Percentiles rank a stretch among this genome's conserved stretches.
phyloP scores from a whole-genome alignment of 64 coral and sea anemone species.

The Porites lutea region DNA sequence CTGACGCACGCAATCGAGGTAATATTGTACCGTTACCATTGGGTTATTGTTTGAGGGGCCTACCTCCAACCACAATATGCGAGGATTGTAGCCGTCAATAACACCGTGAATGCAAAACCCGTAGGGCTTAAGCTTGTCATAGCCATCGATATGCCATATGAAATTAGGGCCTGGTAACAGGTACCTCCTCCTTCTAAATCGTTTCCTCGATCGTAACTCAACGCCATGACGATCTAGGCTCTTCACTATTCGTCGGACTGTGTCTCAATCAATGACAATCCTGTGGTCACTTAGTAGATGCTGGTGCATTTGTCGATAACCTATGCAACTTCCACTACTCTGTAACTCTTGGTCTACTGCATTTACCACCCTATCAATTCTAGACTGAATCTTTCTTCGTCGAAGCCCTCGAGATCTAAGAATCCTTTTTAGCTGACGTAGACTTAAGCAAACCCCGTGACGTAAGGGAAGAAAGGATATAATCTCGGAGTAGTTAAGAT shows the following conservation, averaged over 20 bases:
- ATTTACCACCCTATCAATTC: conserved; percentile 10
- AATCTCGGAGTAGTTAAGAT: conserved; percentile 17
- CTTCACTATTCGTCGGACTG: conserved; percentile 10
- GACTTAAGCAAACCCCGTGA: conserved; percentile 48
- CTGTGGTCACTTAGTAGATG: conserved; percentile 14
- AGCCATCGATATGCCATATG: conserved; percentile 28
- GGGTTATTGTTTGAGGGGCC: conserved; percentile 25
- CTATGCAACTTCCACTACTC: conserved; percentile 30
- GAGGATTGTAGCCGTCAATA: not conserved
- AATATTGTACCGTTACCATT: conserved; percentile 45
- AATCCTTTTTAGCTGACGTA: conserved; percentile 58
- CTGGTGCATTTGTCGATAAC: conserved; percentile 23
- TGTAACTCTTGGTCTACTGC: conserved; percentile 23
- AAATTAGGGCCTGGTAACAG: conserved; percentile 9
- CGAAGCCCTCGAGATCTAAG: conserved; percentile 26
- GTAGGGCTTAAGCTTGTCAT: too few species aligned
- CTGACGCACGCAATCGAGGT: conserved; percentile 30
- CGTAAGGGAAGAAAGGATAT: conserved; percentile 5
- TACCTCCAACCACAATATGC: conserved; percentile 37
- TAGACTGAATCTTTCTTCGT: conserved; percentile 7
- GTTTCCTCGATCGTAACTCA: not conserved
- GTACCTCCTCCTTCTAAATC: conserved; percentile 31
- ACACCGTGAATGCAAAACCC: not conserved
- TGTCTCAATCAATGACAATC: conserved; percentile 42
- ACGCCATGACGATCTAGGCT: conserved; percentile 1